These are phyloP conservation scores for Masticophis lateralis DNA, from an alignment of 2,797 vertebrate genomes.

Conservation along the genomic window DNA sequence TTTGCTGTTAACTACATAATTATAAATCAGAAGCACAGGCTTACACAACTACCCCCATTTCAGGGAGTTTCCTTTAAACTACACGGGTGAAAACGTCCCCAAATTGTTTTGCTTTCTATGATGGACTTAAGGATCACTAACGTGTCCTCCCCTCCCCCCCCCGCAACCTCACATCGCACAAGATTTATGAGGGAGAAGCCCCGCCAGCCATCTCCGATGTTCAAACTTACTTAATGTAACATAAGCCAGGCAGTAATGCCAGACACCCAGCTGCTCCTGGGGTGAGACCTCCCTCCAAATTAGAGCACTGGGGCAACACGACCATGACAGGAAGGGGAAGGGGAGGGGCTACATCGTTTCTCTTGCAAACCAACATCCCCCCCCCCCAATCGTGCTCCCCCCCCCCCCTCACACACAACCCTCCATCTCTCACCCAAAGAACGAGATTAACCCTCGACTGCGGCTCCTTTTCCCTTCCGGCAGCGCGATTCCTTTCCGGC, in stretches of 20 bases:
- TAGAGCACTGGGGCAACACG: neutral
- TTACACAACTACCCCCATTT: neutral
- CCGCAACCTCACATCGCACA: neutral
- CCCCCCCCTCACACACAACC: too few species aligned
- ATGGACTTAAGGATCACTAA: neutral
- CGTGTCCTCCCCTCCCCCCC: too few species aligned
- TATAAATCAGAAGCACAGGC: too few species aligned
- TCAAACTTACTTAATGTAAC: neutral
- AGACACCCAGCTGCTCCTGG: neutral
- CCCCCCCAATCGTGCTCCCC: rapidly evolving
- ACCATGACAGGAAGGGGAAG: neutral
- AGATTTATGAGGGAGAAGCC: neutral
- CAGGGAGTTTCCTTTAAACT: neutral
- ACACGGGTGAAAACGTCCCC: neutral
- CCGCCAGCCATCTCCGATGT: too few species aligned
- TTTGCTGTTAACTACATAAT: too few species aligned
- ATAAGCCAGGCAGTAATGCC: neutral
- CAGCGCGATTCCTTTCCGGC: neutral
- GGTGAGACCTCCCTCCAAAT: neutral
- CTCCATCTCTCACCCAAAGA: neutral
- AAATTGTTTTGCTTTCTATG: neutral
- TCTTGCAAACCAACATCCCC: neutral
- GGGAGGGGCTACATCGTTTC: neutral
- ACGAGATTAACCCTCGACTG: neutral
- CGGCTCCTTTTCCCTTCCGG: neutral